Evolutionary conservation across 92 coral and sea anemone species (phyloP).

Genomic region (Porites evermanni): DNA sequence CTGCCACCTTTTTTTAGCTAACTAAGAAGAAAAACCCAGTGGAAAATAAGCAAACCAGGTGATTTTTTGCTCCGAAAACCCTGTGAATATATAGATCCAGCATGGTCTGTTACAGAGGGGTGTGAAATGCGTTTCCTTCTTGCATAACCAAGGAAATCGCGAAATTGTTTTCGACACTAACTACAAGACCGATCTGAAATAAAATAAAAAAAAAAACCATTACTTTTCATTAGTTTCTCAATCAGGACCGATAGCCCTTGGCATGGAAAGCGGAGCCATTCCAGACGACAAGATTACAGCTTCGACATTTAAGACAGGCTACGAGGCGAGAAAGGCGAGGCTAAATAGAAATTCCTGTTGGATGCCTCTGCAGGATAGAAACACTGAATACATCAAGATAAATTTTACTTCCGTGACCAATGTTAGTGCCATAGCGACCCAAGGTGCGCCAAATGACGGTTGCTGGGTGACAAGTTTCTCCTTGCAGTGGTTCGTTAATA

Average conservation of each 20-base stretch:
- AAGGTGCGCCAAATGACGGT: constrained; percentile 25
- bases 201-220: too few species aligned
- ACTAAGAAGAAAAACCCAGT: too few species aligned
- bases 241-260: constrained; percentile 6
- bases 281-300: not conserved
- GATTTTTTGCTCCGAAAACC: too few species aligned
- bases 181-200: not conserved
- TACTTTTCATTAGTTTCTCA: not conserved
- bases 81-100: too few species aligned
- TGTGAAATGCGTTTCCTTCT: too few species aligned
- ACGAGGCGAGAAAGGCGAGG: constrained; percentile 16
- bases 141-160: too few species aligned
- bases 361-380: not conserved
- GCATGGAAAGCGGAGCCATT: constrained; percentile 28
- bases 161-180: not conserved
- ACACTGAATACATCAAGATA: not conserved
- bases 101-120: too few species aligned
- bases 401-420: not conserved
- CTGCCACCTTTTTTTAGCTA: too few species aligned
- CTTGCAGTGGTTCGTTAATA: not conserved
- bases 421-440: constrained; percentile 40
- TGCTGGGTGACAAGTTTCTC: constrained; percentile 26
- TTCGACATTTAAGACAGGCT: not conserved
- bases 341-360: constrained; percentile 16
- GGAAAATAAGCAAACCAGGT: too few species aligned